Conservation (phyloP, 2,888 invertebrate species). For the Calliopum simillimum region DNA sequence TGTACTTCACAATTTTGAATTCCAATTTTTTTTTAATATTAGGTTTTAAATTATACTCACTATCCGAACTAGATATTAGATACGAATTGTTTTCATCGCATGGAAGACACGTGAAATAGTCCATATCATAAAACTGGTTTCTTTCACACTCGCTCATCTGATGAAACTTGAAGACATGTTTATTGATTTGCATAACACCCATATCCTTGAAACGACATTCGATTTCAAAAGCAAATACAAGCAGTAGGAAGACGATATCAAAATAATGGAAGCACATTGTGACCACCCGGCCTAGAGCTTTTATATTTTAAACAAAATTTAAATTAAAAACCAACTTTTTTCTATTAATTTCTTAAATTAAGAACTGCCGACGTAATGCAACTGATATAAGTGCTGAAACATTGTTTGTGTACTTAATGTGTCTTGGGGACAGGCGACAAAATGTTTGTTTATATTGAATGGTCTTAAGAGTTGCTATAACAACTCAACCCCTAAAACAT, state of each 20-base stretch:
- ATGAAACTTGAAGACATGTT: conserved; percentile 51
- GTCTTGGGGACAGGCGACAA: conserved; percentile 8
- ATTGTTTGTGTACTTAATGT: not conserved
- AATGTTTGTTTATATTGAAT: conserved; percentile 49
- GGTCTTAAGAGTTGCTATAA: conserved; percentile 58
- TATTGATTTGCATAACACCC: conserved; percentile 38
- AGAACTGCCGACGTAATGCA: not conserved
- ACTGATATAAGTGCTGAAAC: not conserved
- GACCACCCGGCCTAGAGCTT: not conserved
- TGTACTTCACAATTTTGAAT: not conserved
- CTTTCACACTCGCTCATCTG: conserved; percentile 61
- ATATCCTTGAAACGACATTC: conserved; percentile 35
- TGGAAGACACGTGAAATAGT: conserved; percentile 67
- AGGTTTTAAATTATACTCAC: conserved; percentile 55
- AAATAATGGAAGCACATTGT: conserved; percentile 43
- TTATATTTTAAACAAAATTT: not conserved
- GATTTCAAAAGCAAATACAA: conserved; percentile 35
- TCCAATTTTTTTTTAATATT: not conserved
- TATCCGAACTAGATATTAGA: conserved; percentile 53
- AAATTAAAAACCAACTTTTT: not conserved
- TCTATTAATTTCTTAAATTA: conserved; percentile 1
- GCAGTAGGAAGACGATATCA: conserved; percentile 42
- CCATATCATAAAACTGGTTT: conserved; percentile 69
- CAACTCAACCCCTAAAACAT: conserved; percentile 52
- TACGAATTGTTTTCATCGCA: conserved; percentile 62